Evolutionary conservation across 2,888 invertebrate genomes (phyloP), one percentile per base, ranked within the genome.

Genomic region (Eristalis intricaria): DNA sequence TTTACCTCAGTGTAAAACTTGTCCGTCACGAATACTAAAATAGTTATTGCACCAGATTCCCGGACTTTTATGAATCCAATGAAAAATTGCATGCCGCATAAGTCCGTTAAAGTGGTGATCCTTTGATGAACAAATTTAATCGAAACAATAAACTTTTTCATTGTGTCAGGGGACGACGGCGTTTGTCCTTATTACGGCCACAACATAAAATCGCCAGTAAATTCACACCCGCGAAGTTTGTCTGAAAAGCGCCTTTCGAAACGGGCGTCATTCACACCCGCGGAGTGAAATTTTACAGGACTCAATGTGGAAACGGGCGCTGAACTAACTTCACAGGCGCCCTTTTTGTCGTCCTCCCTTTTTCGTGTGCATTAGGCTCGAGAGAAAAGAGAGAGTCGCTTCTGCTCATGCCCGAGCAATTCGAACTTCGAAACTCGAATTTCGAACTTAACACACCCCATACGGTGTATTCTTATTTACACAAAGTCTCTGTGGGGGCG

Each of bases 11-110:
- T 1, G 50, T 19, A 19, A 35, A 38, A 29, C 23, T 70, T 73
- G 50, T 63, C 22, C 23, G 13, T 19, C 23, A 50, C 50, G 50
- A 65, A 65, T 74, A 61, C 50, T 74, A 73, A 82, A 43, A 81
- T 63, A 22, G 58, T 82, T 63, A 82, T 77, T 69, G 73, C 82
- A 78, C 74, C 75, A 38, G 56, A 78, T 78, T 63, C 65, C 75
- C 70, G 26, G 71, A 61, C 64, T 71, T 87, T 87, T 73, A 87
- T 64, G 79, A 73, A 50, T 56, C 68, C 60, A 64, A 84, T 78
- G 63, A 73, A 79, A 81, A 84, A 86, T 69, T 88, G 88, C 87
- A 89, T 76, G 78, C 66, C 89, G 81, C 89, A 89, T 86, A 86
- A 89, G 89, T 89, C 88, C 73, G 84, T 87, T 89, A 87, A 89